Percentiles rank a stretch among this genome's conserved stretches.
phyloP scores from a whole-genome alignment of 2,113 vertebrate species.

The Caretta caretta region DNA sequence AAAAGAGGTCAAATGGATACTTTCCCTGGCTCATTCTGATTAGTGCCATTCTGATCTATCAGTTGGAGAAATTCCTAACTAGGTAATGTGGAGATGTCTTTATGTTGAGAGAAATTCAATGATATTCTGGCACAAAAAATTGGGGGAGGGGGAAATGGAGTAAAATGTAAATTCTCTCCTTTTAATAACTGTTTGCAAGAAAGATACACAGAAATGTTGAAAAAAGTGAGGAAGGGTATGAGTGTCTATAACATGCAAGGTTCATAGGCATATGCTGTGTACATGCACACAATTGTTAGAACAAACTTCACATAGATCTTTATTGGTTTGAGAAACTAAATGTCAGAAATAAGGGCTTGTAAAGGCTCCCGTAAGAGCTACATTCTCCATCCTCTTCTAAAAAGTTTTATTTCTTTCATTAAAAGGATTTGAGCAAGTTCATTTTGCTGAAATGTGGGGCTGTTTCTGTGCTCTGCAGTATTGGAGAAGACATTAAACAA shows the following conservation, averaged over 20 bases:
- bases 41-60: background rate
- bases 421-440: slow-evolving; percentile 8
- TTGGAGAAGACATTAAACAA: background rate
- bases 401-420: background rate
- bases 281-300: no score
- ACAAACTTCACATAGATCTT: rapidly evolving
- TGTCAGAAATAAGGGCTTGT: background rate
- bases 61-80: rapidly evolving
- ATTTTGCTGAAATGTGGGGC: slow-evolving; percentile 18
- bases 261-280: background rate
- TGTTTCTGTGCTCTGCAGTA: slow-evolving; percentile 31
- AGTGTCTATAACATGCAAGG: background rate
- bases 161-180: background rate
- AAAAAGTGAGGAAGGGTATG: background rate
- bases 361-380: background rate
- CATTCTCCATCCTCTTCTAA: background rate
- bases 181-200: background rate
- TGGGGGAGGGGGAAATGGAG: background rate
- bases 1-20: background rate
- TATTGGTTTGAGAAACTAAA: background rate
- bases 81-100: rapidly evolving
- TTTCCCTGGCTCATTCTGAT: background rate
- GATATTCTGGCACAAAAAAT: background rate
- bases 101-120: background rate
- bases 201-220: background rate